These are phyloP conservation scores for Scaeva pyrastri DNA, from an alignment of 2,888 invertebrate species.

Conservation along the genomic window DNA sequence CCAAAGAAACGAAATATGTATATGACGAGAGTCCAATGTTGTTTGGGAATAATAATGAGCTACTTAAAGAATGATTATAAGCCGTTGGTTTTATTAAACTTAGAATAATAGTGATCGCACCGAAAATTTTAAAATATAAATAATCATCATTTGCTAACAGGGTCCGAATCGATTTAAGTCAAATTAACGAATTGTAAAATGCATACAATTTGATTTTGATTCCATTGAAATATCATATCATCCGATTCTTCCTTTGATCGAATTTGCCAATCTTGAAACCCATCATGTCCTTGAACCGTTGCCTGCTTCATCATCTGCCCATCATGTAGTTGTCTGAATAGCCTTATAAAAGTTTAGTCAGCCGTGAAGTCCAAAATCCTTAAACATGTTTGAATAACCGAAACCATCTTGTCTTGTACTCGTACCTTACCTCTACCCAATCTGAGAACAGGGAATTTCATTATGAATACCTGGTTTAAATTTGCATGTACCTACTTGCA, in stretches of 20 bases:
- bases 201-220: too few species aligned
- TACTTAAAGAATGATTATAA: too few species aligned
- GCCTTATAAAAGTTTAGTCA: slow-evolving; percentile 1
- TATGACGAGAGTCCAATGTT: too few species aligned
- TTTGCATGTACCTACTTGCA: neutral
- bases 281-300: neutral
- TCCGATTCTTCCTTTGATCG: neutral
- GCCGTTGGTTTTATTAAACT: too few species aligned
- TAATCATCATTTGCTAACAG: too few species aligned
- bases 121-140: too few species aligned
- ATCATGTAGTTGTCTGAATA: neutral
- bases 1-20: too few species aligned
- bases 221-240: too few species aligned
- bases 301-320: neutral
- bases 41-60: too few species aligned
- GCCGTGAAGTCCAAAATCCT: slow-evolving; percentile 11
- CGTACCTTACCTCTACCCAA: neutral
- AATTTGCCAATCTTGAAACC: neutral
- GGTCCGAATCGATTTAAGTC: too few species aligned
- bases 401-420: slow-evolving; percentile 8
- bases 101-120: too few species aligned
- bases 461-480: neutral
- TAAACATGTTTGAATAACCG: slow-evolving; percentile 7
- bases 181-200: too few species aligned
- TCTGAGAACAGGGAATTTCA: slow-evolving; percentile 8